Base-by-base conservation (phyloP, 2,888 invertebrate species). In the Orchestes rusci region DNA sequence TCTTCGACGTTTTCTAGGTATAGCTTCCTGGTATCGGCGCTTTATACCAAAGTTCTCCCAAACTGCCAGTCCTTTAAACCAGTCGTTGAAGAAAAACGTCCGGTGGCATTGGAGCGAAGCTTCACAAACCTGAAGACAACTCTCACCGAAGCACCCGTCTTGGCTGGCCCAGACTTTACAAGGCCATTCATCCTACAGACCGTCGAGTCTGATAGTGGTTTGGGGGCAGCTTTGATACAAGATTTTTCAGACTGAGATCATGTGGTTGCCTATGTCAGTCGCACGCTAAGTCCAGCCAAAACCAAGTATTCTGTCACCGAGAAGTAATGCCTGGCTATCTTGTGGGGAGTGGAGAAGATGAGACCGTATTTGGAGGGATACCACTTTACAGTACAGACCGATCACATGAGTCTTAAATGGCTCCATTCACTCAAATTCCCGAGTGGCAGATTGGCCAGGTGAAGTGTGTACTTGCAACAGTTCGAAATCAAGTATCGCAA, bases 401-500 rank as follows among this genome's bases (percentile, higher is more conserved):
- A n/a, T n/a, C n/a, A n/a, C n/a, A n/a, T n/a, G n/a, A n/a, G n/a
- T n/a, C n/a, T n/a, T n/a, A n/a, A n/a, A n/a, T n/a, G n/a, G n/a
- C n/a, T n/a, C n/a, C n/a, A n/a, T n/a, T n/a, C n/a, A n/a, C n/a
- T n/a, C n/a, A n/a, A n/a, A n/a, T n/a, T n/a, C n/a, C n/a, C n/a
- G n/a, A n/a, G n/a, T n/a, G n/a, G n/a, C n/a, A n/a, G n/a, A n/a
- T n/a, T n/a, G n/a, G n/a, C n/a, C n/a, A n/a, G n/a, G n/a, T n/a
- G n/a, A n/a, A n/a, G n/a, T n/a, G n/a, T n/a, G n/a, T n/a, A n/a
- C n/a, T n/a, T n/a, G n/a, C n/a, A n/a, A n/a, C n/a, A n/a, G n/a
- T n/a, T n/a, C n/a, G n/a, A n/a, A n/a, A n/a, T n/a, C n/a, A n/a
- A 55, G 34, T 54, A 60, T 33, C 53, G 54, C 34, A 28, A 57